Percentiles rank a stretch among this genome's conserved stretches.
phyloP scores from a whole-genome alignment of 2,797 vertebrate species.

The Phrynocephalus vlangalii region DNA sequence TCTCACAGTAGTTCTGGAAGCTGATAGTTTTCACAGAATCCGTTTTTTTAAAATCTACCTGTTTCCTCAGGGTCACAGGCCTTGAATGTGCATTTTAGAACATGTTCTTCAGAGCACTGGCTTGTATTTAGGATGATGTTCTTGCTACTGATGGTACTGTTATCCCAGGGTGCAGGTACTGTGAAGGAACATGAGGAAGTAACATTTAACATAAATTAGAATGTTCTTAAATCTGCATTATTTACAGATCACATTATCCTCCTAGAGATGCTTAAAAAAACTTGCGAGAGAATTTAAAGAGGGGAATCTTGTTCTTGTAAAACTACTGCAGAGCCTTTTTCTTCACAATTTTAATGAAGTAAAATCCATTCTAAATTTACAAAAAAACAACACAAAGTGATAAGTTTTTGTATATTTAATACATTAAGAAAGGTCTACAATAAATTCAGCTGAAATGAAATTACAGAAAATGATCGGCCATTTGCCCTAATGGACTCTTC shows the following conservation, averaged over 20 bases:
- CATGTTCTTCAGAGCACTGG: conserved; percentile 70
- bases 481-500: background rate
- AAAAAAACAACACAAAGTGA: background rate
- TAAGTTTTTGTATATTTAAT: background rate
- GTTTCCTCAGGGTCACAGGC: conserved; percentile 74
- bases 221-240: conserved; percentile 15
- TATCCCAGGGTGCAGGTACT: conserved; percentile 47
- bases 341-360: background rate
- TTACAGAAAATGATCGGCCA: background rate
- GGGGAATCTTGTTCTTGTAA: background rate
- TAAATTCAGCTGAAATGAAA: background rate
- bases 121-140: conserved; percentile 17
- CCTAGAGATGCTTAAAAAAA: background rate
- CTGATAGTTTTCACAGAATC: background rate
- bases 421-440: background rate
- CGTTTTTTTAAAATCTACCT: conserved; percentile 61
- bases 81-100: conserved; percentile 73
- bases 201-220: conserved; percentile 9
- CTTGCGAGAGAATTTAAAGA: background rate
- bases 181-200: conserved; percentile 41
- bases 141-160: conserved; percentile 38
- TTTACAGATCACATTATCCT: conserved; percentile 10
- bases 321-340: background rate
- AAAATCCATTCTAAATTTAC: background rate
- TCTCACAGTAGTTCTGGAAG: background rate